Evolutionary conservation across 2,113 vertebrate genomes (phyloP).

Genomic region (Paradisaea rubra): DNA sequence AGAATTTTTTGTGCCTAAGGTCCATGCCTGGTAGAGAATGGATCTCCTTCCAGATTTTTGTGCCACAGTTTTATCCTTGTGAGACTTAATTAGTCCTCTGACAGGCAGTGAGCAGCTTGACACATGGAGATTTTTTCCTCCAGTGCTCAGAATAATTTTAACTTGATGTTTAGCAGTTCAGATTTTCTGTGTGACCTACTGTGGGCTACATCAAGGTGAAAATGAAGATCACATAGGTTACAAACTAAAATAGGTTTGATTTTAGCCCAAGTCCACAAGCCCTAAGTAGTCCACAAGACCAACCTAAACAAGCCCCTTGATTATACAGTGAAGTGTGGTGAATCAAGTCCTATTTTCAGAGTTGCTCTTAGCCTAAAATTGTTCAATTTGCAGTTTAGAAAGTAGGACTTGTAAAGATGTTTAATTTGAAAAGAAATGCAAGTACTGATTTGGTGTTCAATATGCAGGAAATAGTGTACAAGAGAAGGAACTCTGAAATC

Average conservation of each 20-base stretch:
- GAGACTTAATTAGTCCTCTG: background rate
- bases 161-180: background rate
- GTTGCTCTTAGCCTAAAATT: background rate
- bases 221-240: background rate
- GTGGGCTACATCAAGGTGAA: background rate
- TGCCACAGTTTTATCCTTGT: background rate
- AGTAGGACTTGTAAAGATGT: background rate
- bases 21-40: background rate
- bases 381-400: background rate
- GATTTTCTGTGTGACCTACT: background rate
- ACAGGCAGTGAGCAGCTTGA: background rate
- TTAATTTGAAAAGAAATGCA: background rate
- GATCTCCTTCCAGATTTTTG: background rate
- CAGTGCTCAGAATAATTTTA: background rate
- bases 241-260: background rate
- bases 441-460: background rate
- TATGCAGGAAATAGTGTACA: background rate
- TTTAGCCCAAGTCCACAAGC: background rate
- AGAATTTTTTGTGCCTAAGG: background rate
- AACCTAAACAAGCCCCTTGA: background rate
- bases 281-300: background rate
- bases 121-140: background rate
- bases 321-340: background rate
- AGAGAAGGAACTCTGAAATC: background rate
- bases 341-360: background rate